A percentile compares a stretch with the other conserved stretches of the same genome.
These are phyloP conservation scores for Remorina albescens DNA, from an alignment of 2,797 vertebrate genomes.

Conservation along the genomic window DNA sequence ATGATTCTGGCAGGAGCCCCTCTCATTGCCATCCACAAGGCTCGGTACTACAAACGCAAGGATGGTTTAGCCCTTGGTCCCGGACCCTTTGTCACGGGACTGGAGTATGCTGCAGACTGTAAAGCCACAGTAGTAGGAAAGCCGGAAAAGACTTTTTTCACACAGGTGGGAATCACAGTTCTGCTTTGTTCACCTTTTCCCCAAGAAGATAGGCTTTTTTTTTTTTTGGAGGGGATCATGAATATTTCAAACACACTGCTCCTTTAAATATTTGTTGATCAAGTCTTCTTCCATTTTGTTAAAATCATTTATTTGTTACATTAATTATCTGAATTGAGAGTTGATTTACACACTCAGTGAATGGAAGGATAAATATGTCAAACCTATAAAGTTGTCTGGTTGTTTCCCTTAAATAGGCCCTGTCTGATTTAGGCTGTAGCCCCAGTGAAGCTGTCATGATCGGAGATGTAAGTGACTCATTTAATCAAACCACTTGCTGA, in stretches of 20 bases:
- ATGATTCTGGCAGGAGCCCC: constrained; percentile 91
- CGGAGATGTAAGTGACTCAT: constrained; percentile 84
- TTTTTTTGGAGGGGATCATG: no score
- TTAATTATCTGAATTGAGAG: not conserved
- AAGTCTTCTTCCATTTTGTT: not conserved
- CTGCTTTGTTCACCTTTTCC: not conserved
- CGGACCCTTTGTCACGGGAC: constrained; percentile 91
- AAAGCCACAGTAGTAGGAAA: constrained; percentile 93
- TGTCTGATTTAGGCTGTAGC: constrained; percentile 86
- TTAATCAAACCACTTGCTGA: not conserved
- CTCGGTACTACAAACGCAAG: constrained; percentile 92
- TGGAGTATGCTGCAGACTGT: constrained; percentile 91
- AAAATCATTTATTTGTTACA: no score
- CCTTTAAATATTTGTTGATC: not conserved
- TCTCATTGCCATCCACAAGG: constrained; percentile 96
- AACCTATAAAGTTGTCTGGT: not conserved
- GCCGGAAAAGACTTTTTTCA: constrained; percentile 92
- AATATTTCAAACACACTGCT: not conserved
- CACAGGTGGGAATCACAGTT: constrained; percentile 59
- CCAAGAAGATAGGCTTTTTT: not conserved
- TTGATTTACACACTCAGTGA: not conserved
- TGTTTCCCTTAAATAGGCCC: constrained; percentile 78
- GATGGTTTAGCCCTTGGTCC: constrained; percentile 95
- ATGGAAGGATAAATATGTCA: no score
- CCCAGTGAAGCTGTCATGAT: constrained; percentile 94